Percentiles rank a stretch among this genome's conserved stretches.
Conservation (phyloP, 2,888 invertebrate genomes). For the Drosophila fungiperda region DNA sequence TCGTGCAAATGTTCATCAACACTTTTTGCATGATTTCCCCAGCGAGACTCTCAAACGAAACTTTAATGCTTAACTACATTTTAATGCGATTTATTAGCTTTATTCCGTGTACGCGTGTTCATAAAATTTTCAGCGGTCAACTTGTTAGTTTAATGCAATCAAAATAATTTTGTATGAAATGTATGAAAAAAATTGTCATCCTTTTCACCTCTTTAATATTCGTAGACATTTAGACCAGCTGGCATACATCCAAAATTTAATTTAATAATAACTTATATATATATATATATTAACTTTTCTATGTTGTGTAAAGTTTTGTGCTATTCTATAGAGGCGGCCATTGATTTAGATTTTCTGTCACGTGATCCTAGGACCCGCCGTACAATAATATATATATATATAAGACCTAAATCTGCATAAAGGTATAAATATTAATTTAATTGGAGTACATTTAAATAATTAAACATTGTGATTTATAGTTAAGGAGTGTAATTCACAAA, state of each 20-base stretch:
- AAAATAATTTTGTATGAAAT: slow-evolving; percentile 14
- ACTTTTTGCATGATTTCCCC: slow-evolving; percentile 72
- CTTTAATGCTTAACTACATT: slow-evolving; percentile 35
- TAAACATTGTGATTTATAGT: slow-evolving; percentile 8
- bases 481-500: not conserved
- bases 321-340: too few species aligned
- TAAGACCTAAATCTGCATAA: not conserved
- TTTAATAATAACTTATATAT: too few species aligned
- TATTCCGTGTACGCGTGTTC: slow-evolving; percentile 34
- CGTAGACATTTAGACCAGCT: slow-evolving; percentile 46
- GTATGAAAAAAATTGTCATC: slow-evolving; percentile 51
- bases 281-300: too few species aligned
- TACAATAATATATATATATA: not conserved
- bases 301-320: too few species aligned
- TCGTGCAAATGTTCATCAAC: slow-evolving; percentile 42
- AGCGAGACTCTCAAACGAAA: slow-evolving; percentile 36
- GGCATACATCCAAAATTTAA: slow-evolving; percentile 58
- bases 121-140: not conserved
- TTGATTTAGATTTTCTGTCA: too few species aligned
- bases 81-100: slow-evolving; percentile 13
- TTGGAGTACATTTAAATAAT: slow-evolving; percentile 12
- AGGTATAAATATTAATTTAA: too few species aligned
- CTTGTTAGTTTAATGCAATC: slow-evolving; percentile 32
- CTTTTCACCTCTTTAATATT: slow-evolving; percentile 12
- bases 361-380: too few species aligned